Evolutionary conservation across 2,888 invertebrate genomes (phyloP).

Genomic region (Mesochorus sp.): DNA sequence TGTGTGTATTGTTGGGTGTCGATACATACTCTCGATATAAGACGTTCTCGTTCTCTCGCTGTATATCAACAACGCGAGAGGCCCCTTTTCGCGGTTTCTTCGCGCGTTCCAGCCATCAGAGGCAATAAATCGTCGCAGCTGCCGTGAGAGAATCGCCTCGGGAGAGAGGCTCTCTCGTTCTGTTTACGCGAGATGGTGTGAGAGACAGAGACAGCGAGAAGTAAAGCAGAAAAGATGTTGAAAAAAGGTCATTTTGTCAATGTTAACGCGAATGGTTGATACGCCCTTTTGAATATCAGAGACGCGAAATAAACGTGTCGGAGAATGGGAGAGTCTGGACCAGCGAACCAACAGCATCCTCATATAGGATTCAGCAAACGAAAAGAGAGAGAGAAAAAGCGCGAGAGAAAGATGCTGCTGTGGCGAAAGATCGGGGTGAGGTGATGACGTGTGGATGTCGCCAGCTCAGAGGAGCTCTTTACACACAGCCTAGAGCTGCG

Average conservation of each 20-base stretch:
- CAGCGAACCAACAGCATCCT: neutral
- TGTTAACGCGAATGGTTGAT: neutral
- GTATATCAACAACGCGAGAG: conserved; percentile 9
- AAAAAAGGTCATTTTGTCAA: neutral
- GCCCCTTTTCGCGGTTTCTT: conserved; percentile 31
- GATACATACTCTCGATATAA: conserved; percentile 37
- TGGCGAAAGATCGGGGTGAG: neutral
- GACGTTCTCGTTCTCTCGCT: conserved; percentile 30
- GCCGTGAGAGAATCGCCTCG: conserved; percentile 59
- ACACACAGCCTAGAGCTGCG: too few relatives aligned
- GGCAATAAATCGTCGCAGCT: conserved; percentile 60
- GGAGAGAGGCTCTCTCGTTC: conserved; percentile 18
- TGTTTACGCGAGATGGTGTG: conserved; percentile 35
- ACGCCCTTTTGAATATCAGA: neutral
- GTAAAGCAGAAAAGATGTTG: neutral
- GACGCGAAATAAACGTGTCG: too few relatives aligned
- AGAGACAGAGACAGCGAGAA: neutral
- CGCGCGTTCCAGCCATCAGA: conserved; percentile 28
- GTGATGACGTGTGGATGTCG: too few relatives aligned
- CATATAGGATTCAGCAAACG: neutral
- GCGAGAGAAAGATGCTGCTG: neutral
- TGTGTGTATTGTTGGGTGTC: conserved; percentile 25
- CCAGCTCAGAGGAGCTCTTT: too few relatives aligned
- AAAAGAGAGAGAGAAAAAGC: neutral
- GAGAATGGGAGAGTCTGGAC: neutral